A percentile compares a stretch with the other conserved stretches of the same genome.
These are phyloP conservation scores for Lonchura striata DNA, from an alignment of 2,113 vertebrate species.

Conservation along the genomic window DNA sequence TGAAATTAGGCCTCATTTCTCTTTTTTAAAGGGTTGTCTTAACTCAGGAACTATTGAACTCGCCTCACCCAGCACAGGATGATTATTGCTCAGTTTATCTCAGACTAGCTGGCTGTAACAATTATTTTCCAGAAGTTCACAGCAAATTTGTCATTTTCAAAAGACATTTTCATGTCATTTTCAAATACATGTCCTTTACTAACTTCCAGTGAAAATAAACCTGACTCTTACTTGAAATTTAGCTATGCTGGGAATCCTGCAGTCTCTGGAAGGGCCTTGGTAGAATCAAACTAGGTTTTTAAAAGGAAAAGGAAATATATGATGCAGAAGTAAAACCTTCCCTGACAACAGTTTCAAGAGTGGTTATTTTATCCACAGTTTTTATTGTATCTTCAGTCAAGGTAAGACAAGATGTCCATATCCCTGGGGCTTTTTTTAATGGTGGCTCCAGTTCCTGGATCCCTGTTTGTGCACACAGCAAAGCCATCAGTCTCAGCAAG, in stretches of 20 bases:
- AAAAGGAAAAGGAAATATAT: neutral
- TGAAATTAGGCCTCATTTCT: neutral
- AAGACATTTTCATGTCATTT: neutral
- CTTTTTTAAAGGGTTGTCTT: neutral
- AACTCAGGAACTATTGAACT: neutral
- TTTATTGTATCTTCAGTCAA: neutral
- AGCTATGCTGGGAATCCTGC: neutral
- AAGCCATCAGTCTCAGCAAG: neutral
- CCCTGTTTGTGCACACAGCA: neutral
- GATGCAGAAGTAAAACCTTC: neutral
- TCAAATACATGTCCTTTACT: neutral
- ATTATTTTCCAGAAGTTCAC: neutral
- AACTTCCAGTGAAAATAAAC: neutral
- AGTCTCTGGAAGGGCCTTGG: neutral
- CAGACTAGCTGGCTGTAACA: neutral
- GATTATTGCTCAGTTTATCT: neutral
- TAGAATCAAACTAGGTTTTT: neutral
- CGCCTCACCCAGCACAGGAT: neutral
- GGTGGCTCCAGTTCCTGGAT: neutral
- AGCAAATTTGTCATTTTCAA: neutral
- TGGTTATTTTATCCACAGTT: neutral
- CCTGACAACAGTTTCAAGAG: neutral
- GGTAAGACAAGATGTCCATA: neutral
- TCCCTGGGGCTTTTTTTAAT: neutral
- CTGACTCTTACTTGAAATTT: neutral